Conservation (phyloP, 2,797 vertebrate species). For the Sitta carolinensis region DNA sequence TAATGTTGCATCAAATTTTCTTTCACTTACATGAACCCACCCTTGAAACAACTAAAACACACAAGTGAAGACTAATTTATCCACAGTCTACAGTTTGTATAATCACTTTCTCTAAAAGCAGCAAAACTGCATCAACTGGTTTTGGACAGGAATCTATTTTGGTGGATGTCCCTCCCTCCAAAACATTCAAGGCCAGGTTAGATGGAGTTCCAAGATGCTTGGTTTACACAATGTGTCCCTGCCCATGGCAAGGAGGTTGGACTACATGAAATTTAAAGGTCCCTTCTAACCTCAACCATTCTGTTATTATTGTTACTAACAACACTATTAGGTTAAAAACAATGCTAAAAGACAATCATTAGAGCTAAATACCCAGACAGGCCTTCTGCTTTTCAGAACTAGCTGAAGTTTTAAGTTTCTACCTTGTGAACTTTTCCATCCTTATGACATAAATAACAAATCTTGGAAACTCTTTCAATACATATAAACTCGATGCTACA, state of each 20-base stretch:
- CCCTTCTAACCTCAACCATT: neutral
- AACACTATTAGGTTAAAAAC: neutral
- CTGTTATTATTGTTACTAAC: neutral
- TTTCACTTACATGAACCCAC: neutral
- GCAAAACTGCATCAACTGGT: neutral
- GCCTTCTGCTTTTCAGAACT: neutral
- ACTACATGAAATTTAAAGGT: neutral
- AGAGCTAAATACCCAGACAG: neutral
- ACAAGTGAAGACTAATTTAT: neutral
- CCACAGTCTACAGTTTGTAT: neutral
- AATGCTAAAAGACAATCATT: neutral
- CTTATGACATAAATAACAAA: neutral
- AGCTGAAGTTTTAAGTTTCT: neutral
- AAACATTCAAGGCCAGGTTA: neutral
- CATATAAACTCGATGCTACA: neutral
- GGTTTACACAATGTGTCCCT: neutral
- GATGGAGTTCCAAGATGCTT: neutral
- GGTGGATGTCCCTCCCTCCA: too few species aligned
- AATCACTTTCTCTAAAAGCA: neutral
- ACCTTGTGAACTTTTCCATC: neutral
- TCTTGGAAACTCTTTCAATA: neutral
- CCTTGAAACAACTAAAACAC: neutral
- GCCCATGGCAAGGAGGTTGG: fast-evolving
- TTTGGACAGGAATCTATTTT: neutral
- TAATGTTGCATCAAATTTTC: neutral